Base-by-base conservation (phyloP, 2,113 vertebrate genomes). In the Chaetodon auriga region DNA sequence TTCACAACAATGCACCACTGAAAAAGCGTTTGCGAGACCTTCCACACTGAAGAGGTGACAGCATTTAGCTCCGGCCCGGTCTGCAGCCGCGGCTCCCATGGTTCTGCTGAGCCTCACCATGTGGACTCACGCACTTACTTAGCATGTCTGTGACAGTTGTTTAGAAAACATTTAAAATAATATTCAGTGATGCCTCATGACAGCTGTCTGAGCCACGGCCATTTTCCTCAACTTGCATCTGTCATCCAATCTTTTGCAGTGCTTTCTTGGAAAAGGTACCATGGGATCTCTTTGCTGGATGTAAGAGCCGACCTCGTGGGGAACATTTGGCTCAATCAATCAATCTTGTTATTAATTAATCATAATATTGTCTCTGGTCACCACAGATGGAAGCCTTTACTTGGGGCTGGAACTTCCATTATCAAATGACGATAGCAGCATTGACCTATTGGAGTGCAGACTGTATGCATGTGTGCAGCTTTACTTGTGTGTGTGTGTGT, bases 261-360 rank as follows among this genome's bases (percentile, higher is more conserved):
- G 46, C 64, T 90, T 86, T 87, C 90, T 84, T 83, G 86, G 82
- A 86, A 87, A 85, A 83, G 66, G 75, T 41, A 70, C 46, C 71
- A 70, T 72, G 88, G 84, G 89, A 92, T 91, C 78, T 77, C 55
- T 55, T 74, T 73, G 60, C 83, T 90, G 75, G 75, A 91, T 80
- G 64, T 69, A 66, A 80, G 69, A 74, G 41, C 71, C 61, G 55
- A 87, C 69, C 90, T 83, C 83, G 5, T 65, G 83, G 74, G 84
- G 79, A 90, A 93, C 83, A 90, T 93, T 92, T 90, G 86, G 90
- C 91, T 38, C 90, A 91, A 91, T 94, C 30, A 30, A 30, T 30
- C 92, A 89, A 83, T 90, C 89, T 65, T 70, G 75, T 85, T 86
- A 82, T 92, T 91, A 93, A 92, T 94, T 92, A 93, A 94, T 95